Base-by-base conservation (phyloP, 64 coral and sea anemone genomes). In the Dendrophyllia cribrosa region DNA sequence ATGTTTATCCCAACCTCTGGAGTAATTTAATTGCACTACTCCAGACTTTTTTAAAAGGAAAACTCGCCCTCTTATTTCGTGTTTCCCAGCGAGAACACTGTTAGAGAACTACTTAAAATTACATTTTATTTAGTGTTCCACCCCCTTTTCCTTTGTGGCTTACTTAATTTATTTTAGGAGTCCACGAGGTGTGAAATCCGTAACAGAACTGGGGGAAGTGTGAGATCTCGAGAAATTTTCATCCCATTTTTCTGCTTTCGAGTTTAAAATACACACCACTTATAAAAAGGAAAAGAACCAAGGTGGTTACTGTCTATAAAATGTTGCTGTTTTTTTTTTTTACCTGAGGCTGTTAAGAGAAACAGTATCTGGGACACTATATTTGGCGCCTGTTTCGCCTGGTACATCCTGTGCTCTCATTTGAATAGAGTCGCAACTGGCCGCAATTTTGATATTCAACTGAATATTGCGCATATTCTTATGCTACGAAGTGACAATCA, bases 131-230 rank as follows among this genome's bases (percentile, higher is more conserved):
- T 12, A 9, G 53, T 5, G 53, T 9, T 56, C 53, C 53, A 56
- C 53, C 53, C 53, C 53, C 53, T 56, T 6, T 1, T 9, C 12
- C 1, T 34, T 34, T 34, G 34, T 34, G 34, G 34, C 34, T 56
- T 9, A 56, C 12, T 56, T 56, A 56, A 56, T 12, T 14, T 15
- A 6, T 74, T 51, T n/a, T 51, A 34, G 34, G 34, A 34, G 34
- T 49, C 4, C 22, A 17, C 52, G 26, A 43, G 43, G 6, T 10
- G n/a, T 9, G 66, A 13, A 20, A 20, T 82, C 22, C 5, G 26
- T 82, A 82, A 82, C 78, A 82, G 58, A 64, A 81, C 78, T 63
- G 3, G 12, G 5, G 26, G 78, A 82, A 16, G 78, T 62, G 26
- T 63, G 58, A 82, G 3, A 60, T 6, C 58, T 56, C 6, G 4